phyloP scores from a whole-genome alignment of 2,797 vertebrate genomes.

The Gephyroberyx darwinii region DNA sequence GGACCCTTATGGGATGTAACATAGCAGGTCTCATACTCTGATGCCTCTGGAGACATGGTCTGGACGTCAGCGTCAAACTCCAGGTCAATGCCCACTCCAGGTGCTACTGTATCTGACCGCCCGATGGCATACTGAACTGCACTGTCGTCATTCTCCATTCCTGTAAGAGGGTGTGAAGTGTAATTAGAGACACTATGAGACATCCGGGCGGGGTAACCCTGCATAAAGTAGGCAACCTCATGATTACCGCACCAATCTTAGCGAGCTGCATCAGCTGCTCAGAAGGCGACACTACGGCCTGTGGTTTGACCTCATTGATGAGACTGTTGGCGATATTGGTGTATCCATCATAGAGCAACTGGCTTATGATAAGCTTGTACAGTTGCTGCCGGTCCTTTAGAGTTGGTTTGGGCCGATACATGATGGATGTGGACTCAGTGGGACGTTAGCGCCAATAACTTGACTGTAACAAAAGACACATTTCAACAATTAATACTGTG shows the following conservation, averaged over 20 bases:
- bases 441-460: constrained; percentile 8
- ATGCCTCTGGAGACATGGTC: constrained; percentile 97
- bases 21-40: constrained; percentile 97
- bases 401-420: constrained; percentile 96
- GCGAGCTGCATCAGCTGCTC: constrained; percentile 98
- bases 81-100: constrained; percentile 95
- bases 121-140: constrained; percentile 96
- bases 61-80: constrained; percentile 98
- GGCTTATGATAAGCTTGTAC: constrained; percentile 96
- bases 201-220: too few relatives aligned
- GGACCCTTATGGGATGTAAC: constrained; percentile 98
- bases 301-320: constrained; percentile 94
- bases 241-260: constrained; percentile 86
- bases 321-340: constrained; percentile 94
- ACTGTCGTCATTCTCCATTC: constrained; percentile 97
- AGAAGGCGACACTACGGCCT: constrained; percentile 91
- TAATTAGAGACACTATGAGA: background rate
- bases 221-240: too few relatives aligned
- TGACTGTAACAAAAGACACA: constrained; percentile 34
- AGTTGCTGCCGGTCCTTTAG: constrained; percentile 97
- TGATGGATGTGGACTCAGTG: constrained; percentile 55
- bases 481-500: background rate
- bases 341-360: constrained; percentile 95
- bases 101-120: constrained; percentile 94
- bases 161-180: constrained; percentile 70